These are phyloP conservation scores for Otolemur garnettii DNA, from an alignment of 2,113 vertebrate species.

Conservation along the genomic window DNA sequence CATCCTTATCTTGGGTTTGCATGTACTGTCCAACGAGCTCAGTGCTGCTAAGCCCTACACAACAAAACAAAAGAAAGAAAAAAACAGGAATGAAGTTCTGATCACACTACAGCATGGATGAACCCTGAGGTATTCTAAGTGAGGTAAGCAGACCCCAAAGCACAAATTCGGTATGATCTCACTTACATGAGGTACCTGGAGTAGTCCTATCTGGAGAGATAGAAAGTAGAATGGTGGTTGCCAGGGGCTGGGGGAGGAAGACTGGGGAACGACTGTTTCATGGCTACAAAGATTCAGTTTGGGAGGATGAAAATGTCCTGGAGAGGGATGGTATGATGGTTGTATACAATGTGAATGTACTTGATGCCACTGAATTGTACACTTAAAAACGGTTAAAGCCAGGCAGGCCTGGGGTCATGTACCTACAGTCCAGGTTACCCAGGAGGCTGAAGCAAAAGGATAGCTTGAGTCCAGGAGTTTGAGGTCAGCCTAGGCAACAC, in stretches of 20 bases:
- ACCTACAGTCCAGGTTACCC: neutral
- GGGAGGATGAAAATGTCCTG: neutral
- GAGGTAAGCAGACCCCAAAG: neutral
- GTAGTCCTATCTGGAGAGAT: neutral
- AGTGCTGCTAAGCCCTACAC: no score
- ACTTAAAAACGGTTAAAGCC: neutral
- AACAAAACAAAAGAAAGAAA: neutral
- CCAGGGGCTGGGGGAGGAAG: neutral
- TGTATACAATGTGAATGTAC: neutral
- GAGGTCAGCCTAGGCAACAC: neutral
- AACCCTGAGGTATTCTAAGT: neutral
- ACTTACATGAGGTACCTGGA: neutral
- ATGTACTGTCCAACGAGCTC: no score
- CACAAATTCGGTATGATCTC: no score
- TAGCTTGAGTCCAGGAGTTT: neutral
- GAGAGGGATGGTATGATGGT: neutral
- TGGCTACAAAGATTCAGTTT: neutral
- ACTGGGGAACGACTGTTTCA: neutral
- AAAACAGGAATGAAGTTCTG: neutral
- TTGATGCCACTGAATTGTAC: neutral
- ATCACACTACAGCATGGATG: neutral
- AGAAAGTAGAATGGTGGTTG: neutral
- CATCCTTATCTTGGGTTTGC: no score
- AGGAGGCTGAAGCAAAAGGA: neutral
- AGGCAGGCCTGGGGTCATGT: neutral